A percentile compares a stretch with the other conserved stretches of the same genome.
These are phyloP conservation scores for Oophaga pumilio DNA, from an alignment of 2,113 vertebrate genomes.

Conservation along the genomic window DNA sequence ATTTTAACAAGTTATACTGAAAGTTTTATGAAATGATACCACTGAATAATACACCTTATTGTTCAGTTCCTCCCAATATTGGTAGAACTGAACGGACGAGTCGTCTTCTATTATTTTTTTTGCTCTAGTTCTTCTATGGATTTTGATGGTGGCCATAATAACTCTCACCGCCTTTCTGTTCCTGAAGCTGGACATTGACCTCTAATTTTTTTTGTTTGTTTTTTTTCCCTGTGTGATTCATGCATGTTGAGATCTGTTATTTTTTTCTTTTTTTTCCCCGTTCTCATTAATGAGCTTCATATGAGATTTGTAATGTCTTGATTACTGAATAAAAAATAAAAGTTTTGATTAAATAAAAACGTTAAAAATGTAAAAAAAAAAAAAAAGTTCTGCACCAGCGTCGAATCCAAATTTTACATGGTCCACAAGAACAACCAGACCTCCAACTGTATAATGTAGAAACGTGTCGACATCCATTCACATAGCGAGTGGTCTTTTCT, in stretches of 20 bases:
- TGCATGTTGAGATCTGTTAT: background rate
- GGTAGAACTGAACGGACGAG: too few species aligned
- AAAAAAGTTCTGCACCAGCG: too few species aligned
- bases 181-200: background rate
- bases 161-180: background rate
- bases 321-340: slow-evolving; percentile 1
- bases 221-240: background rate
- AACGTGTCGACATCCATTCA: too few species aligned
- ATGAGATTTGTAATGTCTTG: slow-evolving; percentile 18
- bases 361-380: too few species aligned
- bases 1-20: too few species aligned
- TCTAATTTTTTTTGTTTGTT: background rate
- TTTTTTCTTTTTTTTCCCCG: background rate
- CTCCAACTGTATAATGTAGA: too few species aligned
- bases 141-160: background rate
- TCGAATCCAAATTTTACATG: too few species aligned
- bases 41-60: too few species aligned
- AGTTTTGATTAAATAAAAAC: slow-evolving; percentile 15
- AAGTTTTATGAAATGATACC: too few species aligned
- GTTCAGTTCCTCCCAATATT: too few species aligned
- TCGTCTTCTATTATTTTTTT: background rate
- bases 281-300: background rate
- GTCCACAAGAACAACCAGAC: too few species aligned
- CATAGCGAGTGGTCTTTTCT: too few species aligned
- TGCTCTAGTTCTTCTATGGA: background rate